Conservation (phyloP, 2,113 vertebrate species). For the Phodopus roborovskii region DNA sequence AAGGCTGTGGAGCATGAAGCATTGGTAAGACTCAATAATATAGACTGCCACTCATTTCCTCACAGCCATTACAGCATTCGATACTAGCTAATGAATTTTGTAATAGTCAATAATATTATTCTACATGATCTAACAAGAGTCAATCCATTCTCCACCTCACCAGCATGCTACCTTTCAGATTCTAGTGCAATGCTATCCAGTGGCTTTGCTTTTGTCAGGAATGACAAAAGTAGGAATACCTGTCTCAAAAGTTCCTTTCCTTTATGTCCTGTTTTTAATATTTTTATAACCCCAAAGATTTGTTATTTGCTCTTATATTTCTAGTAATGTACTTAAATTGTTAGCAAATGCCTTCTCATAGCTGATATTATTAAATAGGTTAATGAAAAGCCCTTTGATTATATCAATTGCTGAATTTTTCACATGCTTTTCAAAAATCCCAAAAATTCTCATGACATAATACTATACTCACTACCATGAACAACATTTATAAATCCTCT, state of each 20-base stretch:
- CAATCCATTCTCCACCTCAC: accelerated
- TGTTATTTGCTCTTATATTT: background rate
- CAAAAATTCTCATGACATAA: no score
- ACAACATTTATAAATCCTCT: background rate
- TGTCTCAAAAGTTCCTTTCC: background rate
- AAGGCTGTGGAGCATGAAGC: background rate
- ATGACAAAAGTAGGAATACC: background rate
- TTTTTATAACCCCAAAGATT: background rate
- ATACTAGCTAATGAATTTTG: no score
- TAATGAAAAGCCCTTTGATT: background rate
- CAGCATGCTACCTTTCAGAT: background rate
- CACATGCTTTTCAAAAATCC: background rate
- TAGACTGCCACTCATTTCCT: background rate
- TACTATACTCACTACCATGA: no score
- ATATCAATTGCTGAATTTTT: background rate
- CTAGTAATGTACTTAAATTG: background rate
- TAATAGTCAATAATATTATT: background rate
- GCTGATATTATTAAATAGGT: background rate
- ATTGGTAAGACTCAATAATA: background rate
- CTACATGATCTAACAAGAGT: background rate
- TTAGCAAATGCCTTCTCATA: background rate
- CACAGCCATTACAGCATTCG: no score
- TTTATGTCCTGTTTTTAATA: background rate
- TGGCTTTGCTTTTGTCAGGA: background rate
- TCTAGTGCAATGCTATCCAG: accelerated